Conservation (phyloP, 2,113 vertebrate genomes). For the Nothobranchius furzeri region DNA sequence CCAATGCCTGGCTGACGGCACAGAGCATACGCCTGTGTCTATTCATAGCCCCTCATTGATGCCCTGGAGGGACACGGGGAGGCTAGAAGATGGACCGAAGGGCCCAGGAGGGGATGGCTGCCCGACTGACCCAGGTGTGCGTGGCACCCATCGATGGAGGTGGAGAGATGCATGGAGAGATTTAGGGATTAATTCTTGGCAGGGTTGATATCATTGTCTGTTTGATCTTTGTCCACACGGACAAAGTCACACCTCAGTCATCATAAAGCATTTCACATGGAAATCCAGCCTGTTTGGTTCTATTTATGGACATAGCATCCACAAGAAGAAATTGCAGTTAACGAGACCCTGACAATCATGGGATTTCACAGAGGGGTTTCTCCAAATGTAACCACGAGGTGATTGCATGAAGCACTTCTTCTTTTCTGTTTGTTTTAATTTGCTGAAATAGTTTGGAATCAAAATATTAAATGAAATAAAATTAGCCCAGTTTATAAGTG, state of each 20-base stretch:
- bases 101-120: slow-evolving; percentile 39
- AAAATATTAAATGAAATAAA: no score
- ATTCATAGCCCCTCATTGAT: slow-evolving; percentile 75
- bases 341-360: background rate
- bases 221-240: slow-evolving; percentile 57
- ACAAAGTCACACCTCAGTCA: slow-evolving; percentile 45
- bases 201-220: slow-evolving; percentile 29
- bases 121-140: slow-evolving; percentile 10
- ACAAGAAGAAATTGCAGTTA: background rate
- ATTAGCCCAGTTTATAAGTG: no score
- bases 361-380: no score
- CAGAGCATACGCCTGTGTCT: slow-evolving; percentile 62
- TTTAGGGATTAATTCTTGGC: slow-evolving; percentile 11
- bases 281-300: background rate
- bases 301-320: background rate
- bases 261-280: slow-evolving; percentile 11
- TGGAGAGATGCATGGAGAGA: slow-evolving; percentile 13
- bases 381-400: no score
- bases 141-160: slow-evolving; percentile 24
- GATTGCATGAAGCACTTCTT: no score
- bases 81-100: slow-evolving; percentile 25
- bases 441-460: no score
- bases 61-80: slow-evolving; percentile 54
- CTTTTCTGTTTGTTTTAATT: no score
- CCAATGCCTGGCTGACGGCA: slow-evolving; percentile 68